A percentile compares a stretch with the other conserved stretches of the same genome.
These are phyloP conservation scores for Rissa tridactyla DNA, from an alignment of 2,113 vertebrate species.

Conservation along the genomic window DNA sequence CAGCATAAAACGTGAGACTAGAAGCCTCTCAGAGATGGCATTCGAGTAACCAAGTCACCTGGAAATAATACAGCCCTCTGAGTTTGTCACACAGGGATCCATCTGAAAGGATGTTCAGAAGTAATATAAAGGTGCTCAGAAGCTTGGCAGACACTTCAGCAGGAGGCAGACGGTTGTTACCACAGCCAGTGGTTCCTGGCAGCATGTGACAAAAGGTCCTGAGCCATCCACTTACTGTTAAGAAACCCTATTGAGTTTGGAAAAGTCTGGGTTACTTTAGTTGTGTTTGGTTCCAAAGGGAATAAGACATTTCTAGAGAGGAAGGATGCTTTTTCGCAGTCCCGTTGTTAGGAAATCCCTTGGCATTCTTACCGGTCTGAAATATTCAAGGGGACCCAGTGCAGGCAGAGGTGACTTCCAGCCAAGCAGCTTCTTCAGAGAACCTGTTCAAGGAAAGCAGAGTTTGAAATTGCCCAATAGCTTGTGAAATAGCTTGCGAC, in stretches of 20 bases:
- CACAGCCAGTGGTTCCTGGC: background rate
- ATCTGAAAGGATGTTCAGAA: background rate
- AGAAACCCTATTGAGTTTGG: background rate
- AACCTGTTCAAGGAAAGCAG: constrained; percentile 52
- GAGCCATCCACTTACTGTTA: background rate
- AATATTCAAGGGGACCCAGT: background rate
- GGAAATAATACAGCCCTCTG: background rate
- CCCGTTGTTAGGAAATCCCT: background rate
- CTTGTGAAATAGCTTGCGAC: constrained; percentile 59
- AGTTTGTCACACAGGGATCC: background rate
- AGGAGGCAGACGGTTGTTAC: background rate
- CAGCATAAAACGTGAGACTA: background rate
- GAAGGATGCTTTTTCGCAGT: background rate
- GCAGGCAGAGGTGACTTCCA: constrained; percentile 5
- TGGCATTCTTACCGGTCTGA: background rate
- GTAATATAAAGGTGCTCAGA: background rate
- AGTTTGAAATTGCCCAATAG: constrained; percentile 60
- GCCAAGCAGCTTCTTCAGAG: constrained; percentile 34
- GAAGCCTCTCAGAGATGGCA: background rate
- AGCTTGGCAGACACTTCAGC: background rate
- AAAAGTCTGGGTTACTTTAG: background rate
- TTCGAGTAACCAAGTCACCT: background rate
- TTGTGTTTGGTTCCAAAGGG: background rate
- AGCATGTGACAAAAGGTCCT: background rate
- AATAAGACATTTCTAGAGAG: background rate